Evolutionary conservation across 2,888 invertebrate genomes (phyloP), one percentile per base, ranked within the genome.

Genomic region (Noctua pronuba): DNA sequence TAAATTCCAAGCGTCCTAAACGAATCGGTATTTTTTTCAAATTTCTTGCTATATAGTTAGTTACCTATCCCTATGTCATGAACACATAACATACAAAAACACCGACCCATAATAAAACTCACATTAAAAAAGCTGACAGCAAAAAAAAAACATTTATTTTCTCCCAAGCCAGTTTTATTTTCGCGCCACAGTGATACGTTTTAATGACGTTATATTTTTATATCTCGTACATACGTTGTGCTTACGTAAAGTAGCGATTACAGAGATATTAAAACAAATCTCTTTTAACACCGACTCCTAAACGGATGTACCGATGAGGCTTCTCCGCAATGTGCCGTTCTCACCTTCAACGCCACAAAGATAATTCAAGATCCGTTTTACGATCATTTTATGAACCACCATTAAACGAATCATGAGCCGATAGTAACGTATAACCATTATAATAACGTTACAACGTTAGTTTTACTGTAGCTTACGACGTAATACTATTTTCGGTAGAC

Each of bases 261-360:
- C 74, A 77, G 83, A 84, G 73, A 73, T 71, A 86, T 88, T 88
- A 86, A 88, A 80, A 83, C 75, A 86, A 90, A 89, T 89, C 87
- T 88, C 82, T 86, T 86, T 88, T 86, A 90, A 87, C 88, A 75
- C 82, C 81, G 62, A 69, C 77, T 60, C 62, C 77, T 91, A 89
- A 91, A 87, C 91, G 90, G 92, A 92, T 91, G 84, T 88, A 83
- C 67, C 83, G 86, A 85, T 85, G 83, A 69, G 91, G 91, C 88
- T 91, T 91, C 91, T 73, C 35, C 28, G 13, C 65, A 49, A 21
- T 44, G 44, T 80, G 66, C 73, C 73, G 44, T 70, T 68, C 31
- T n/a, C 81, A 83, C 84, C 79, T 84, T 83, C 86, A 86, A 85
- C 86, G 83, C 76, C 79, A 74, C 88, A 87, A 85, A 83, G 75